Evolutionary conservation across 2,888 invertebrate genomes (phyloP).

Genomic region (Hirudinaria manillensis): DNA sequence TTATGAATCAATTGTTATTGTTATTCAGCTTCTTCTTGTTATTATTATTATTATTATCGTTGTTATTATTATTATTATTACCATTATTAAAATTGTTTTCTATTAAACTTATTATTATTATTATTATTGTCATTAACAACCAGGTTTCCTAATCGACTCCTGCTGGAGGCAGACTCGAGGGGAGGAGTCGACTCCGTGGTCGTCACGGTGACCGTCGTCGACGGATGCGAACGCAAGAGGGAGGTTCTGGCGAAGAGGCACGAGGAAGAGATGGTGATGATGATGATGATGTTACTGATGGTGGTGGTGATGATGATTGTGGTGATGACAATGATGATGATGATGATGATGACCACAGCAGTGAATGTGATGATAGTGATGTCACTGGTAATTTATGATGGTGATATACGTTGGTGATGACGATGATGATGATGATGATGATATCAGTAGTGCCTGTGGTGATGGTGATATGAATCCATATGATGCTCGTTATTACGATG

Average conservation of each 20-base stretch:
- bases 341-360: conserved; percentile 29
- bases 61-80: conserved; percentile 10
- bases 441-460: not conserved
- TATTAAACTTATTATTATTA: conserved; percentile 2
- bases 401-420: not conserved
- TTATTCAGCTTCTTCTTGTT: too few species aligned
- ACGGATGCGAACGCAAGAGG: not conserved
- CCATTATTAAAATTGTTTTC: not conserved
- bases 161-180: not conserved
- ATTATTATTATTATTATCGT: too few species aligned
- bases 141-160: conserved; percentile 6
- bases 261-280: conserved; percentile 11
- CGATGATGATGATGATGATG: conserved; percentile 8
- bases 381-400: not conserved
- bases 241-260: not conserved
- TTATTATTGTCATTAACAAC: not conserved
- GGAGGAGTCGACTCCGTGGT: conserved; percentile 74
- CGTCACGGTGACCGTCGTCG: conserved; percentile 47
- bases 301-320: conserved; percentile 8
- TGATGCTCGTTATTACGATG: not conserved
- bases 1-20: too few species aligned
- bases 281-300: not conserved
- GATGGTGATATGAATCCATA: not conserved
- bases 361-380: not conserved
- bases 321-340: conserved; percentile 34